Percentiles rank a stretch among this genome's conserved stretches.
phyloP scores from a whole-genome alignment of 1,140 invertebrate species.

The Ridgeia piscesae region DNA sequence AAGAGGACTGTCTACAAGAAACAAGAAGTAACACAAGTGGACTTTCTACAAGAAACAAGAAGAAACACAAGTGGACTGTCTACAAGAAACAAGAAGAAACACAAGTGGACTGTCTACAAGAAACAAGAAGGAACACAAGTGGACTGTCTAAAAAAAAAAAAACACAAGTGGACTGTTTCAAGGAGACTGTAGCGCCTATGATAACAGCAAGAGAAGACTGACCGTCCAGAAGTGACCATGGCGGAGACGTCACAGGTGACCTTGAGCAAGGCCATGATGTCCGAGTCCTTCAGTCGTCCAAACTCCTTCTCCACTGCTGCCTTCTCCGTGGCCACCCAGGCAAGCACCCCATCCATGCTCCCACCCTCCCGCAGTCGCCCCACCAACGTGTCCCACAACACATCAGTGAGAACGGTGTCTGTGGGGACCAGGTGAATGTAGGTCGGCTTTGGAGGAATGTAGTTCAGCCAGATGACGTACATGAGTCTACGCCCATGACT shows the following conservation, averaged over 20 bases:
- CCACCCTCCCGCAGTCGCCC: too few relatives aligned
- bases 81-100: too few relatives aligned
- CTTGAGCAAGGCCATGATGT: neutral
- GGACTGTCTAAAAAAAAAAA: too few relatives aligned
- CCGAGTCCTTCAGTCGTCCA: neutral
- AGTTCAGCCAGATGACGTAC: constrained; percentile 20
- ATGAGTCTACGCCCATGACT: neutral
- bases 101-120: too few relatives aligned
- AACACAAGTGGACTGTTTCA: too few relatives aligned
- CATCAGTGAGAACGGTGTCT: constrained; percentile 23
- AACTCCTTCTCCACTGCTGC: neutral
- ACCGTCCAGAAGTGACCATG: neutral
- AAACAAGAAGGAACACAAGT: too few relatives aligned
- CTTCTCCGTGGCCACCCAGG: neutral
- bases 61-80: too few relatives aligned
- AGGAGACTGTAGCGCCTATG: neutral
- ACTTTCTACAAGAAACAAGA: too few relatives aligned
- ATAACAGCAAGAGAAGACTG: neutral
- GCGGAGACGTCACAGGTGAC: neutral
- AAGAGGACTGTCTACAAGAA: too few relatives aligned
- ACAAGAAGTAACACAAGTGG: too few relatives aligned
- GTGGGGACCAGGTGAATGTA: constrained; percentile 12
- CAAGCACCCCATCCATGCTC: neutral
- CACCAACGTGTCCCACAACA: constrained; percentile 3
- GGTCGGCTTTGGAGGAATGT: constrained; percentile 8